Percentiles rank a stretch among this genome's conserved stretches.
phyloP scores from a whole-genome alignment of 2,888 invertebrate species.

The Melikaiella ostensackeni region DNA sequence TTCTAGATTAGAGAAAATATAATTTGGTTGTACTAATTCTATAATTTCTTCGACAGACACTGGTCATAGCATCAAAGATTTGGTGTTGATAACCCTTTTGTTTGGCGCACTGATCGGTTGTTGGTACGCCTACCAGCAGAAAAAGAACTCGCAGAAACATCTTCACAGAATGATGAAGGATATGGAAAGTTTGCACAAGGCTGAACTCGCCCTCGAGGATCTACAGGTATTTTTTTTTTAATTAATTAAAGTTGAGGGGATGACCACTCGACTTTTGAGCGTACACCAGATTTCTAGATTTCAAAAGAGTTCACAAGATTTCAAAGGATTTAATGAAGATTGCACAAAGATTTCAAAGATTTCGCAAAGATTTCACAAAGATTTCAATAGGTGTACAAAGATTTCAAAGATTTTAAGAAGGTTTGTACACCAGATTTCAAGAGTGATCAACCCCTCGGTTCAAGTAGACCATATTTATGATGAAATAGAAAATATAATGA shows the following conservation, averaged over 20 bases:
- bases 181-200: conserved; percentile 94
- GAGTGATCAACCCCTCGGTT: no score
- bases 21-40: conserved; percentile 3
- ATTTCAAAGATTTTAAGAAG: no score
- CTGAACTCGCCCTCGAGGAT: conserved; percentile 91
- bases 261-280: no score
- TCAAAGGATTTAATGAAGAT: no score
- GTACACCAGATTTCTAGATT: no score
- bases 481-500: no score
- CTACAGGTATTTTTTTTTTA: conserved; percentile 82
- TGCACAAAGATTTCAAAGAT: no score
- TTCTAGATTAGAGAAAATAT: not conserved
- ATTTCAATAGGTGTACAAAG: no score
- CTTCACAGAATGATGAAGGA: conserved; percentile 95
- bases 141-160: conserved; percentile 91
- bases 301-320: no score
- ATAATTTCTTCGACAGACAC: conserved; percentile 80
- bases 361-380: no score
- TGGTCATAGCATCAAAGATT: conserved; percentile 92
- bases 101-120: conserved; percentile 91
- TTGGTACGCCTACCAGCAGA: conserved; percentile 95
- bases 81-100: conserved; percentile 89
- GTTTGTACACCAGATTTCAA: no score
- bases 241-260: not conserved
- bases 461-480: no score